These are phyloP conservation scores for Taphrorychus bicolor DNA, from an alignment of 2,888 invertebrate species.

Conservation along the genomic window DNA sequence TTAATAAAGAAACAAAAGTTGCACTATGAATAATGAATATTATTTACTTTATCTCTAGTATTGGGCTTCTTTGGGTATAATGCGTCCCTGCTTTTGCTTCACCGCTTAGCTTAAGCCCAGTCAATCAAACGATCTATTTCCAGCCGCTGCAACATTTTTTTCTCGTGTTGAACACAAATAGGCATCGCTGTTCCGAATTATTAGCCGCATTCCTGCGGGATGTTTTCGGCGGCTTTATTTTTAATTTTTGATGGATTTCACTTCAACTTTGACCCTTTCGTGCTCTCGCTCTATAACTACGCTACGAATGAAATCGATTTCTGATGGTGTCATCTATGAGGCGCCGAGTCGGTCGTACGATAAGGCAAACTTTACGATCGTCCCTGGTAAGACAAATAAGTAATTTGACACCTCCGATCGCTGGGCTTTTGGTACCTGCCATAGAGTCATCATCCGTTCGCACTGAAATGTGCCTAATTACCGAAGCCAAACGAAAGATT, in stretches of 20 bases:
- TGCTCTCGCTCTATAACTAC: too few relatives aligned
- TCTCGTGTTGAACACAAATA: constrained; percentile 28
- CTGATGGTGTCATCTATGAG: too few relatives aligned
- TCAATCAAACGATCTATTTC: constrained; percentile 33
- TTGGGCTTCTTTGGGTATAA: too few relatives aligned
- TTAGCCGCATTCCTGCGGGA: constrained; percentile 27
- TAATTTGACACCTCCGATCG: neutral
- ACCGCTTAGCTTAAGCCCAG: constrained; percentile 5
- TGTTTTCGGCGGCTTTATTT: constrained; percentile 22
- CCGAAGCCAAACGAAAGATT: constrained; percentile 36
- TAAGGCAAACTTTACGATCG: neutral
- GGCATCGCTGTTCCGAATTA: constrained; percentile 33
- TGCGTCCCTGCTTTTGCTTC: neutral
- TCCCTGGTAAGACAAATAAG: neutral
- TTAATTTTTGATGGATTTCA: constrained; percentile 15
- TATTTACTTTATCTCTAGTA: too few relatives aligned
- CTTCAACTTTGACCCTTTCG: constrained; percentile 7
- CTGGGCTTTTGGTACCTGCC: neutral
- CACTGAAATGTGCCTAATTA: constrained; percentile 14
- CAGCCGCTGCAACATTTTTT: constrained; percentile 19
- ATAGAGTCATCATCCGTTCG: neutral
- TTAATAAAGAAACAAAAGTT: too few relatives aligned
- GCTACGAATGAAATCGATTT: too few relatives aligned
- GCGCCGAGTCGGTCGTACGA: too few relatives aligned
- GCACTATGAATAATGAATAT: too few relatives aligned